Evolutionary conservation across 2,888 invertebrate genomes (phyloP).

Genomic region (Diabrotica balteata): DNA sequence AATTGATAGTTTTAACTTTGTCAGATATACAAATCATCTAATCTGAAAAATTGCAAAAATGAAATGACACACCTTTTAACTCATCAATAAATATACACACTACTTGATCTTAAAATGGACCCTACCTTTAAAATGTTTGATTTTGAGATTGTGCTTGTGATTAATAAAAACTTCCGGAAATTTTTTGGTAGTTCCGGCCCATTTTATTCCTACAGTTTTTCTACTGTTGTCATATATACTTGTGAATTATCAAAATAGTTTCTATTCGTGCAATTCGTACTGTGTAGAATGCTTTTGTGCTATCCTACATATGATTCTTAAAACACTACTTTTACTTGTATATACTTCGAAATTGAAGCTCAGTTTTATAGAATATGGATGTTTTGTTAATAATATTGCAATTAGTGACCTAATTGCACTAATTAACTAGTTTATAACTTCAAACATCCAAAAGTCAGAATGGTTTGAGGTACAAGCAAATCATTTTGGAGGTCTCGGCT

Average conservation of each 20-base stretch:
- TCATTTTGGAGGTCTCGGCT: no score
- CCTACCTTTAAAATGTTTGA: slow-evolving; percentile 3
- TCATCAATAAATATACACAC: slow-evolving; percentile 1
- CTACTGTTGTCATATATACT: slow-evolving; percentile 13
- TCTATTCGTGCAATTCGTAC: slow-evolving; percentile 33
- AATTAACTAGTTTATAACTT: no score
- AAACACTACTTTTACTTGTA: slow-evolving; percentile 3
- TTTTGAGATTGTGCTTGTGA: slow-evolving; percentile 10
- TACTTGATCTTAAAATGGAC: slow-evolving; percentile 21
- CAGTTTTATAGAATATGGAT: no score
- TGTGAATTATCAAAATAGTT: slow-evolving; percentile 14
- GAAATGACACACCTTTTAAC: slow-evolving; percentile 5
- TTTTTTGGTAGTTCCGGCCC: slow-evolving; percentile 7
- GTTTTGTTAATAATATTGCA: no score
- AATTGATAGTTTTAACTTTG: neutral
- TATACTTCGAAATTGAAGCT: no score
- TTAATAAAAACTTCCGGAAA: neutral
- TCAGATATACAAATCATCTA: neutral
- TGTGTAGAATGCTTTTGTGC: slow-evolving; percentile 52
- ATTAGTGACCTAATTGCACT: no score
- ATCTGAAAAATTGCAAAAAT: slow-evolving; percentile 2
- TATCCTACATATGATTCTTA: slow-evolving; percentile 45
- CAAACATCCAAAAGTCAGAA: no score
- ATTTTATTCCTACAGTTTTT: slow-evolving; percentile 11
- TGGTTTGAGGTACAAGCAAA: no score